Conservation (phyloP, 2,888 invertebrate species). For the Drosophila lutescens region DNA sequence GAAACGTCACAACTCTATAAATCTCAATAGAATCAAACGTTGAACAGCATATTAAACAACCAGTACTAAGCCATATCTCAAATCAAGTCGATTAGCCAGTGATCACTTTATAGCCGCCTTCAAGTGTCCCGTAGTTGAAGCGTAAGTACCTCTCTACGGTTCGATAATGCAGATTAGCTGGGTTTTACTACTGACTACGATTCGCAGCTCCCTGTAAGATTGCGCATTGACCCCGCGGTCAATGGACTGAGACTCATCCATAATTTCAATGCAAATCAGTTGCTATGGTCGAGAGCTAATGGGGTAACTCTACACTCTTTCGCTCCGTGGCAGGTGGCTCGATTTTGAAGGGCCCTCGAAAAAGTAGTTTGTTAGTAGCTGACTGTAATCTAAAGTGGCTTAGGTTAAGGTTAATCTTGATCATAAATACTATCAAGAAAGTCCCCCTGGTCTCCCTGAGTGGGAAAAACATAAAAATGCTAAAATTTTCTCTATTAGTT, state of each 20-base stretch:
- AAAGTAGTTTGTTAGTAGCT: neutral
- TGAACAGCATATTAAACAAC: neutral
- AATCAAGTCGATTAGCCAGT: conserved; percentile 24
- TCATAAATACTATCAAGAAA: neutral
- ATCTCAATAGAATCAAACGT: neutral
- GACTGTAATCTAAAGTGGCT: neutral
- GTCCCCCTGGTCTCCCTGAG: neutral
- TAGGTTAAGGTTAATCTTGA: conserved; percentile 6
- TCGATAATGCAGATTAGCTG: conserved; percentile 2
- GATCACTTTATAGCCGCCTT: conserved; percentile 32
- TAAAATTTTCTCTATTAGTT: no score
- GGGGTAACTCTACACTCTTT: neutral
- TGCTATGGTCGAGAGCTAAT: neutral
- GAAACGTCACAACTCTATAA: neutral
- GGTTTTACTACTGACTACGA: neutral
- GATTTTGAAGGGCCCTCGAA: neutral
- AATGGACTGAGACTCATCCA: conserved; percentile 5
- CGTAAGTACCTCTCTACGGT: conserved; percentile 22
- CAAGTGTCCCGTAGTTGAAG: conserved; percentile 28
- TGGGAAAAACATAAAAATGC: neutral
- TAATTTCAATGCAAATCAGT: conserved; percentile 9
- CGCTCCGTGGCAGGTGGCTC: neutral
- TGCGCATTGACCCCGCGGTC: conserved; percentile 13
- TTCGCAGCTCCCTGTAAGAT: neutral
- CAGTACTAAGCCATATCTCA: conserved; percentile 11